phyloP scores from a whole-genome alignment of 2,888 invertebrate species.

The Stratiomys singularior region DNA sequence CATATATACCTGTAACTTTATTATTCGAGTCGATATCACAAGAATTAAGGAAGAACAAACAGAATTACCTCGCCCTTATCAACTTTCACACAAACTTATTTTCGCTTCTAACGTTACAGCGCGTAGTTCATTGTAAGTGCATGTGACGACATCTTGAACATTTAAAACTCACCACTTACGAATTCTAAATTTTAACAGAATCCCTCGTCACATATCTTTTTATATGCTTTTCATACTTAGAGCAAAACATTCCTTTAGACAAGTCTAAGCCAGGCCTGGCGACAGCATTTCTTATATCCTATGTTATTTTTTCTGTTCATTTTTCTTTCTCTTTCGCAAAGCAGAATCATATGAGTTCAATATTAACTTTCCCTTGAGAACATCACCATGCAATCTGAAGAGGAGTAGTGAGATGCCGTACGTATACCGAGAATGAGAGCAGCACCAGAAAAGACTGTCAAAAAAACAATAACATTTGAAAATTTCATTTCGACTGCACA shows the following conservation, averaged over 20 bases:
- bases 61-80: slow-evolving; percentile 19
- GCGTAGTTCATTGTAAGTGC: slow-evolving; percentile 2
- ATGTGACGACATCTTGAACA: slow-evolving; percentile 35
- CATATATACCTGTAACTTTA: no score
- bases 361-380: slow-evolving; percentile 37
- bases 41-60: no score
- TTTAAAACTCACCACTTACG: slow-evolving; percentile 33
- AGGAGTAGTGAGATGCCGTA: not conserved
- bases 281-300: not conserved
- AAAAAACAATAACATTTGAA: slow-evolving; percentile 52
- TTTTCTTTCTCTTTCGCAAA: not conserved
- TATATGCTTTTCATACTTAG: not conserved
- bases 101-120: not conserved
- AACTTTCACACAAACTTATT: not conserved
- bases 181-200: not conserved
- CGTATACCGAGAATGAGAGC: not conserved
- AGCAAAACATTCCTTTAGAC: slow-evolving; percentile 24
- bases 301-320: not conserved
- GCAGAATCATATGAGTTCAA: slow-evolving; percentile 23
- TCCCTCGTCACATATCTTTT: not conserved
- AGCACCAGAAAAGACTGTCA: slow-evolving; percentile 42
- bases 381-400: not conserved
- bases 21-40: no score
- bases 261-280: slow-evolving; percentile 20
- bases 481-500: slow-evolving; percentile 51